Percentiles rank a stretch among this genome's conserved stretches.
These are phyloP conservation scores for Tichodroma muraria DNA, from an alignment of 2,113 vertebrate genomes.

Conservation along the genomic window DNA sequence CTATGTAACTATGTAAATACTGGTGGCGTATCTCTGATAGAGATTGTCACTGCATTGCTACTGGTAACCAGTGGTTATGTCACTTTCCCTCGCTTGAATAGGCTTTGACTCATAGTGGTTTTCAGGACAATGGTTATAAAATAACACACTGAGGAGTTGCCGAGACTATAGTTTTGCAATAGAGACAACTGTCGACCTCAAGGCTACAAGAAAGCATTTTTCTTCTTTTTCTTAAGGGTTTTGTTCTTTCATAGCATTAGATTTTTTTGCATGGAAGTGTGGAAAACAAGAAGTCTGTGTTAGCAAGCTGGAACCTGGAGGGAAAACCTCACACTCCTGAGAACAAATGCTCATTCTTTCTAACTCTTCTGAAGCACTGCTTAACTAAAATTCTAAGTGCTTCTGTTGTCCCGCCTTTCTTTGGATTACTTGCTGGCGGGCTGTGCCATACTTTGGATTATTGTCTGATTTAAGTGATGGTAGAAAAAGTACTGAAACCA, in stretches of 20 bases:
- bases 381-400: neutral
- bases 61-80: slow-evolving; percentile 57
- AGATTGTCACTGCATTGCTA: slow-evolving; percentile 32
- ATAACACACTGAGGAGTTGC: slow-evolving; percentile 32
- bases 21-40: neutral
- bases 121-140: slow-evolving; percentile 65
- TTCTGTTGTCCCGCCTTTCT: neutral
- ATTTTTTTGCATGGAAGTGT: neutral
- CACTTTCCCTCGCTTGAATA: slow-evolving; percentile 54
- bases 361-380: neutral
- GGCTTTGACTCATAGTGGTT: slow-evolving; percentile 58
- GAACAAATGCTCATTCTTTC: neutral
- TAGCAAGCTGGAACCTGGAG: neutral
- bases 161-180: slow-evolving; percentile 1
- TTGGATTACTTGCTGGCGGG: neutral
- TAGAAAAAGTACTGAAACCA: neutral
- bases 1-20: slow-evolving; percentile 54
- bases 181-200: neutral
- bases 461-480: neutral
- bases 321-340: neutral
- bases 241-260: neutral
- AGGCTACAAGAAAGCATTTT: neutral
- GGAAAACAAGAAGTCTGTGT: neutral
- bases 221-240: neutral
- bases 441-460: neutral